Conservation (phyloP, 2,797 vertebrate species). For the Sebastes oblongus region DNA sequence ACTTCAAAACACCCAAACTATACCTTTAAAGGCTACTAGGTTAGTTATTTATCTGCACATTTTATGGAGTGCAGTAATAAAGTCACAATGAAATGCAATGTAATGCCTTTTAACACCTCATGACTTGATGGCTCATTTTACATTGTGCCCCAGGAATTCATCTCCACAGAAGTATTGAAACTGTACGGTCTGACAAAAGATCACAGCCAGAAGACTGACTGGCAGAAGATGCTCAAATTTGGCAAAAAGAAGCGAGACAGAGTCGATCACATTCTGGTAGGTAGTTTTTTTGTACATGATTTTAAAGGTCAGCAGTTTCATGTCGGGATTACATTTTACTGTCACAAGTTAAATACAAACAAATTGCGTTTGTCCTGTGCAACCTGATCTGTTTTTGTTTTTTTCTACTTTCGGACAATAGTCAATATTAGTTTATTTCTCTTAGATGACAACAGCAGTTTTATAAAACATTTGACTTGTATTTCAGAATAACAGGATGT, state of each 20-base stretch:
- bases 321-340: background rate
- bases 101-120: background rate
- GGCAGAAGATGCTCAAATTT: slow-evolving; percentile 99
- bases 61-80: background rate
- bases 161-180: slow-evolving; percentile 90
- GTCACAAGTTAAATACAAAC: background rate
- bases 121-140: background rate
- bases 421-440: background rate
- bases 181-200: slow-evolving; percentile 90
- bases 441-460: background rate
- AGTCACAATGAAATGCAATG: background rate
- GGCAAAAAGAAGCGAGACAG: slow-evolving; percentile 96
- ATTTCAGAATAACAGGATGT: background rate
- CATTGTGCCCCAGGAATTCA: slow-evolving; percentile 79
- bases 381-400: background rate
- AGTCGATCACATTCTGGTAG: slow-evolving; percentile 97
- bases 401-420: background rate
- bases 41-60: background rate
- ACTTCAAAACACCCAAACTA: no score
- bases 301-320: background rate
- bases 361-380: background rate
- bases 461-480: background rate
- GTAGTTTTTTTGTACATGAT: slow-evolving; percentile 18
- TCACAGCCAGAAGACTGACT: slow-evolving; percentile 92
- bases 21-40: no score